A percentile compares a stretch with the other conserved stretches of the same genome.
Conservation (phyloP, 2,113 vertebrate species). For the Macrotus californicus region DNA sequence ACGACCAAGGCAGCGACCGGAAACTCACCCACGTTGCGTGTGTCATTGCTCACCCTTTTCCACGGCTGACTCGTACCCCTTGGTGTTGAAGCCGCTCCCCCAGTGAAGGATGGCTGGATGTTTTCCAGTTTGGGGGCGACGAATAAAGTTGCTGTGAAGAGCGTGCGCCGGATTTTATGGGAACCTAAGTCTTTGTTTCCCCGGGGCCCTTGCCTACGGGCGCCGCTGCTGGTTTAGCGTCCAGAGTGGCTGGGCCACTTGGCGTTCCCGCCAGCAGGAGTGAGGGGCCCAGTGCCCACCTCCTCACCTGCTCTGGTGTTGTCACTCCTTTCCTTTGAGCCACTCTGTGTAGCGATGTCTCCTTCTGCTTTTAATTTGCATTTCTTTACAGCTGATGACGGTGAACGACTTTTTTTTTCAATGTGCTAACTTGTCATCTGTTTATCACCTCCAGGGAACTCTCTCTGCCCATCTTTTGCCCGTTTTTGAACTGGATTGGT, state of each 20-base stretch:
- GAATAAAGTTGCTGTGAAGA: not conserved
- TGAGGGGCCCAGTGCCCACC: fast-evolving
- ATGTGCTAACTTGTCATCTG: not conserved
- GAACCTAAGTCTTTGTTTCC: not conserved
- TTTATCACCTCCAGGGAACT: not conserved
- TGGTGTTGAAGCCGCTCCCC: not conserved
- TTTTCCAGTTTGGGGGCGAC: not conserved
- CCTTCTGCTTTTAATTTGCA: no score
- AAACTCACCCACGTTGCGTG: not conserved
- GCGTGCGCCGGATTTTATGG: no score
- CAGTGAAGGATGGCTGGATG: fast-evolving
- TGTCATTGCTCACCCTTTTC: not conserved
- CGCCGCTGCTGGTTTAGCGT: not conserved
- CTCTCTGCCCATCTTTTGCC: not conserved
- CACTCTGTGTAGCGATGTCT: not conserved
- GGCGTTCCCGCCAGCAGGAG: fast-evolving
- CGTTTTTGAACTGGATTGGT: not conserved
- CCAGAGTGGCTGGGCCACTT: not conserved
- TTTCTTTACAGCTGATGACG: not conserved
- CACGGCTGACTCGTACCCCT: not conserved
- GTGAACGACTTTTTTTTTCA: not conserved
- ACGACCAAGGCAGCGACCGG: not conserved
- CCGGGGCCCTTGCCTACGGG: not conserved
- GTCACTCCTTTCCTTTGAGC: not conserved
- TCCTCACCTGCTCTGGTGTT: not conserved